Percentiles rank a stretch among this genome's conserved stretches.
Evolutionary conservation across 2,113 vertebrate species (phyloP).

Genomic region (Eretmochelys imbricata): DNA sequence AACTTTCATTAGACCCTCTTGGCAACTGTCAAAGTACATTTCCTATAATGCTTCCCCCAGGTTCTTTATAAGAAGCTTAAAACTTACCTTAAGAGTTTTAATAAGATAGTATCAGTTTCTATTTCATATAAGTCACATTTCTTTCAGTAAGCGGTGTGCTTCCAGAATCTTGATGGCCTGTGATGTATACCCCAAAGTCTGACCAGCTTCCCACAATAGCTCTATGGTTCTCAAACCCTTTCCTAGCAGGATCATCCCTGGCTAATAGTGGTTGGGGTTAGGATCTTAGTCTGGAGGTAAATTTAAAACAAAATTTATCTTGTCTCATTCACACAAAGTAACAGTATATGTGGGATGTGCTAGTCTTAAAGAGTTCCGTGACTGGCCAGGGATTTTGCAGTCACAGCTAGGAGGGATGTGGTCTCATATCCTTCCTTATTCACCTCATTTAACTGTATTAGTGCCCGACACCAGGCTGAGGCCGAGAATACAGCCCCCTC

Average conservation of each 20-base stretch:
- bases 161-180: not conserved
- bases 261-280: not conserved
- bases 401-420: not conserved
- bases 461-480: not conserved
- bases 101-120: not conserved
- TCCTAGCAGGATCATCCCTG: not conserved
- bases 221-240: not conserved
- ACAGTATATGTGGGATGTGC: not conserved
- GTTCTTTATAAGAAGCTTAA: not conserved
- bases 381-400: not conserved
- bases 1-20: not conserved
- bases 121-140: not conserved
- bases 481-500: not conserved
- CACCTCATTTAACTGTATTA: not conserved
- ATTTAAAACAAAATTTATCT: not conserved
- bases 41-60: not conserved
- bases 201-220: not conserved
- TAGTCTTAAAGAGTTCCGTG: not conserved
- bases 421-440: not conserved
- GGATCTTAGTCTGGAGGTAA: not conserved
- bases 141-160: not conserved
- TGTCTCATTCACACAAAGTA: not conserved
- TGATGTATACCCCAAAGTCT: not conserved
- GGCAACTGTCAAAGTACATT: not conserved
- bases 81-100: not conserved